Evolutionary conservation across 2,113 vertebrate genomes (phyloP), one percentile per base, ranked within the genome.

Genomic region (Psophia crepitans): DNA sequence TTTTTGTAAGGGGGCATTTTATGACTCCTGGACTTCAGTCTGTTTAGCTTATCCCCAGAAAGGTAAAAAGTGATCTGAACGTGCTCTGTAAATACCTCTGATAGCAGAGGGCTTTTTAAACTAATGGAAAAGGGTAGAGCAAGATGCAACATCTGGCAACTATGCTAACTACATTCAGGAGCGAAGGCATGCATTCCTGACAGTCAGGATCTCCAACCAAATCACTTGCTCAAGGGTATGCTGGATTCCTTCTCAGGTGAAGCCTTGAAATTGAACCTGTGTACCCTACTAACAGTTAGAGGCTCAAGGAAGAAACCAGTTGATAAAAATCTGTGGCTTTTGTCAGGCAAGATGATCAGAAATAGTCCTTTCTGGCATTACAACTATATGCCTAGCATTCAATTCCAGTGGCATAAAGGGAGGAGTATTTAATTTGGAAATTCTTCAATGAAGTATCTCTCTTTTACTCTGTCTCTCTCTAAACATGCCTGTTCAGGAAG

Each of bases 101-200:
- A 82, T 53, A 87, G 74, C 78, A 95, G 64, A 93, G 41, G n/a
- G 19, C 35, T 95, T 92, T 93, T 96, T 75, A 82, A 95, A 81
- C 10, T 65, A 84, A 33, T 84, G 77, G 85, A 61, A 88, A 87
- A 89, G 27, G 18, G 48, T 30, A 82, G n/a, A 95, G 57, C 32
- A 79, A 87, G 73, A 93, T 78, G 64, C 88, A 84, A n/a, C 79
- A 86, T 80, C 82, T 96, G 90, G 89, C 56, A 92, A 27, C 84
- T 73, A 33, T 9, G 35, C 60, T 89, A 89, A 82, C 69, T 90
- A 61, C 41, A 89, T 87, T 87, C 28, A 17, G 83, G 69, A 87
- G 85, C 73, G 81, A 86, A 90, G 85, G 64, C 51, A 16, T 19
- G 33, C 79, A 93, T 88, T 93, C 68, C 88, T 81, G n/a, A 71